Conservation (phyloP, 2,888 invertebrate species). For the Unio delphinus region DNA sequence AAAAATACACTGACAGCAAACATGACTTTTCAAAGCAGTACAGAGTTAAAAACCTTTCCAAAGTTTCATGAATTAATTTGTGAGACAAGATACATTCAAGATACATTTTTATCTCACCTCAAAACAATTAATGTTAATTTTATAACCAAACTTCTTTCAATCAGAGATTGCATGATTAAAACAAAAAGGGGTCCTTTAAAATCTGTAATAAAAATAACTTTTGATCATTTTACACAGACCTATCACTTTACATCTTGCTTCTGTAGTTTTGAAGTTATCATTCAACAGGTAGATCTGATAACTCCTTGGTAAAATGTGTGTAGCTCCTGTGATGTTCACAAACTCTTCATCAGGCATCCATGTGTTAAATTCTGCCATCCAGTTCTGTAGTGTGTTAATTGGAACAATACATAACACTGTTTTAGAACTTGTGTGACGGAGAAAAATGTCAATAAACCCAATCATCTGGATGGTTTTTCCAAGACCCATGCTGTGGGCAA, state of each 20-base stretch:
- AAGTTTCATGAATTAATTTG: too few species aligned
- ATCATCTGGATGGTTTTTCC: conserved; percentile 97
- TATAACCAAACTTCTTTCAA: too few species aligned
- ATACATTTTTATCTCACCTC: too few species aligned
- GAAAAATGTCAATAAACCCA: conserved; percentile 95
- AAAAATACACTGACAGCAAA: too few species aligned
- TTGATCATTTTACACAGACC: conserved; percentile 74
- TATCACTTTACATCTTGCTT: conserved; percentile 81
- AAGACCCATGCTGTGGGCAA: conserved; percentile 99
- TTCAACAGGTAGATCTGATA: conserved; percentile 93
- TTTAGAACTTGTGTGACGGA: conserved; percentile 89
- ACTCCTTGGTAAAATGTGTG: conserved; percentile 83
- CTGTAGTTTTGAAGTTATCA: conserved; percentile 92
- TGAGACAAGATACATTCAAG: too few species aligned
- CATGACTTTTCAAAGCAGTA: too few species aligned
- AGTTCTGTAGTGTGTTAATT: conserved; percentile 98
- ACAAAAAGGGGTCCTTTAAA: background rate
- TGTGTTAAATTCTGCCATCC: conserved; percentile 97
- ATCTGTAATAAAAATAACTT: background rate
- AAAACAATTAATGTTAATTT: too few species aligned
- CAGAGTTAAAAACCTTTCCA: too few species aligned
- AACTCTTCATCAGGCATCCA: conserved; percentile 83
- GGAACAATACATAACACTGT: conserved; percentile 97
- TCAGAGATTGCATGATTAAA: too few species aligned
- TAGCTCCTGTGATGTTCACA: conserved; percentile 70